Percentiles rank a stretch among this genome's conserved stretches.
phyloP scores from a whole-genome alignment of 2,797 vertebrate species.

The Kryptolebias ocellatus region DNA sequence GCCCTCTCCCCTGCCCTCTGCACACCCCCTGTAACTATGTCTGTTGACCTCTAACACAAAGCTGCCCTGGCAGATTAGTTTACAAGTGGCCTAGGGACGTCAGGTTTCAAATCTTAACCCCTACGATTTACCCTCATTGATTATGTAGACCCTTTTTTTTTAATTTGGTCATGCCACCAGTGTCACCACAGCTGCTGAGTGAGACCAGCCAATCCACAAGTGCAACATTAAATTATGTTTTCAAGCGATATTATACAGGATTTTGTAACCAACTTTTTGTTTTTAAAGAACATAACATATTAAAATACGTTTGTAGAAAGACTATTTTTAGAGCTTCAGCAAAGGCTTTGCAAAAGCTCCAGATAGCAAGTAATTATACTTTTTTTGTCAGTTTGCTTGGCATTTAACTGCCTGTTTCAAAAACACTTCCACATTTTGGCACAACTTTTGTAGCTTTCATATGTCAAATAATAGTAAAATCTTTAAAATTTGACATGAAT shows the following conservation, averaged over 20 bases:
- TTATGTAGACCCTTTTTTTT: slow-evolving; percentile 48
- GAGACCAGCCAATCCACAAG: slow-evolving; percentile 2
- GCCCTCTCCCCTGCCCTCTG: slow-evolving; percentile 74
- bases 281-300: background rate
- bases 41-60: slow-evolving; percentile 83
- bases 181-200: slow-evolving; percentile 1
- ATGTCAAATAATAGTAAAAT: too few relatives aligned
- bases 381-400: too few relatives aligned
- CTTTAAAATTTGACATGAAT: too few relatives aligned
- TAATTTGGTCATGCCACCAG: slow-evolving; percentile 32
- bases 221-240: slow-evolving; percentile 1
- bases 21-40: slow-evolving; percentile 75
- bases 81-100: slow-evolving; percentile 77
- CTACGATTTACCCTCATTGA: slow-evolving; percentile 65
- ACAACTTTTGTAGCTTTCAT: too few relatives aligned
- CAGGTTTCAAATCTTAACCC: slow-evolving; percentile 66
- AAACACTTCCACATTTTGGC: too few relatives aligned
- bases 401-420: too few relatives aligned
- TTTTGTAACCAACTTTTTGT: background rate
- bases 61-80: slow-evolving; percentile 79
- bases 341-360: background rate
- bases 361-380: background rate
- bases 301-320: background rate
- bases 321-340: background rate
- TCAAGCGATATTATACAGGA: background rate